These are phyloP conservation scores for Bimastos eiseni DNA, from an alignment of 2,888 invertebrate species.

Conservation along the genomic window DNA sequence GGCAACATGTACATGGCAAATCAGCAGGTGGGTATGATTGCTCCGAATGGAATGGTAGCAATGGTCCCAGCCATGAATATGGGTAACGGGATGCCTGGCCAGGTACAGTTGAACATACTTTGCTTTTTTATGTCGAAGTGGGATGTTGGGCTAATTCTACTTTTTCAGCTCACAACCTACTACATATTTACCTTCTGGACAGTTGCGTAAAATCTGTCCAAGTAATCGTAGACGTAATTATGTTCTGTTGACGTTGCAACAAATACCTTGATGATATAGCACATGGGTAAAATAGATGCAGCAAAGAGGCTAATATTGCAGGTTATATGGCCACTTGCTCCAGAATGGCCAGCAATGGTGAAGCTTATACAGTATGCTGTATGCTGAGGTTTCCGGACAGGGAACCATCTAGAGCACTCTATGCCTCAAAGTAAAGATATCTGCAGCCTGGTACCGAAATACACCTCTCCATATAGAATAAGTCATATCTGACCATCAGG, in stretches of 20 bases:
- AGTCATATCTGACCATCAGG: not conserved
- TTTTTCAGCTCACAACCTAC: not conserved
- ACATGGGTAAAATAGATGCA: not conserved
- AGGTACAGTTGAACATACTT: not conserved
- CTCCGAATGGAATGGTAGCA: constrained; percentile 8
- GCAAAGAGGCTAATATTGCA: not conserved
- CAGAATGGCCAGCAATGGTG: not conserved
- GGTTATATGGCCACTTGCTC: not conserved
- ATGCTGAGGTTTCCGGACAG: not conserved
- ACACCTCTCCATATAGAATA: not conserved
- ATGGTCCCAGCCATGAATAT: constrained; percentile 8
- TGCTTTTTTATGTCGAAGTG: not conserved
- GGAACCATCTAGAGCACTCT: not conserved
- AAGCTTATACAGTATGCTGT: not conserved
- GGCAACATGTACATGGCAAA: constrained; percentile 21
- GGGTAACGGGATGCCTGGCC: not conserved
- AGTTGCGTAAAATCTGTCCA: not conserved
- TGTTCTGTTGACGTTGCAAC: not conserved
- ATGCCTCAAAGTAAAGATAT: not conserved
- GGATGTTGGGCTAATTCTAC: not conserved
- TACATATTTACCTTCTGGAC: not conserved
- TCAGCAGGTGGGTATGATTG: not conserved
- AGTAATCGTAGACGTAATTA: not conserved
- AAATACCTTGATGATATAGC: not conserved
- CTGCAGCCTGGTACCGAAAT: not conserved